Base-by-base conservation (phyloP, 2,797 vertebrate genomes). In the Bucorvus abyssinicus region DNA sequence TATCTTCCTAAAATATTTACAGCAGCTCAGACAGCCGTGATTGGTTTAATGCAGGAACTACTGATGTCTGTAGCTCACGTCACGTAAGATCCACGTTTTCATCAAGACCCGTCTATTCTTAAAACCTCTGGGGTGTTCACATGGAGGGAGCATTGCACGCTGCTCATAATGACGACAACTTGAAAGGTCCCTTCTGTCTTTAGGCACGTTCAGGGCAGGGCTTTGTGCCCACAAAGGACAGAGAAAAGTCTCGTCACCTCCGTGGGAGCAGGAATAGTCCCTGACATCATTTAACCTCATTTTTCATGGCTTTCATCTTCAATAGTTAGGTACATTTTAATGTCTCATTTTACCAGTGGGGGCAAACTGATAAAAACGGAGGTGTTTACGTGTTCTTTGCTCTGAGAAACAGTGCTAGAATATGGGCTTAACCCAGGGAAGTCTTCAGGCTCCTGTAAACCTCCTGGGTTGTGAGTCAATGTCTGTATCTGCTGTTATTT, bases 401-500 rank as follows among this genome's bases (percentile, higher is more conserved):
- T 52, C 53, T 74, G 45, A 84, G 71, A 81, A 85, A 55, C 29
- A 42, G 14, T 0, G 0, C 47, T 74, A 65, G 78, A 96, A 55
- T 50, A 76, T 26, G 27, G 7, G 29, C 52, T 92, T 81, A 87
- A 87, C 30, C 44, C 47, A 57, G 24, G 23, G 47, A 82, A n/a
- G 50, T 49, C 90, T 92, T 60, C 70, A 85, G 55, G 59, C 49
- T 95, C 36, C 53, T 89, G 30, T 77, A 92, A 76, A 84, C 47
- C 82, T 86, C 84, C 44, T 32, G 77, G 24, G 3, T 94, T 82
- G n/a, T 92, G 89, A 92, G 71, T 95, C 90, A 88, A 42, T 64
- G 52, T 78, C 93, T 83, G 36, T 96, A 68, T 94, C 88, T 96
- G 70, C 88, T 96, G 70, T 70, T 89, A 74, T 52, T 94, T 94